Conservation (phyloP, 1,140 invertebrate genomes). For the Leptopilina boulardi region DNA sequence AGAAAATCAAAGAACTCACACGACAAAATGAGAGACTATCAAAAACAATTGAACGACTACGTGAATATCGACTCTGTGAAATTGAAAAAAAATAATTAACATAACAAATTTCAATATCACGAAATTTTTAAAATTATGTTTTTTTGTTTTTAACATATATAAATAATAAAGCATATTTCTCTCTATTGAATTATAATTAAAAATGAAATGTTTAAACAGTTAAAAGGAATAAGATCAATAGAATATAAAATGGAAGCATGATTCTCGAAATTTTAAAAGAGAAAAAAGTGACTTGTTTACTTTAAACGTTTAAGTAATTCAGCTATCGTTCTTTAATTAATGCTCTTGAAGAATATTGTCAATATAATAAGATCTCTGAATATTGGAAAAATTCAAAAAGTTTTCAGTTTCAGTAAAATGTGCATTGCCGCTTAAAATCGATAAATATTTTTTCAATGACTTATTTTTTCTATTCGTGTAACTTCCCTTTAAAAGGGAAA, state of each 20-base stretch:
- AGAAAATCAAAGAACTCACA: slow-evolving; percentile 46
- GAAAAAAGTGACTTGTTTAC: neutral
- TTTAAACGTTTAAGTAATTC: neutral
- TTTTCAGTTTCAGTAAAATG: too few species aligned
- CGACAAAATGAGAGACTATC: slow-evolving; percentile 55
- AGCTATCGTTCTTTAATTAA: too few species aligned
- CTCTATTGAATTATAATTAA: neutral
- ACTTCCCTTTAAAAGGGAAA: too few species aligned
- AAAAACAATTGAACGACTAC: slow-evolving; percentile 48
- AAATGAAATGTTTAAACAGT: neutral
- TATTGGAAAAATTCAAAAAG: too few species aligned
- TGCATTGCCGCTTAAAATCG: too few species aligned
- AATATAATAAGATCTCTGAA: too few species aligned
- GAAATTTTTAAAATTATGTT: too few species aligned
- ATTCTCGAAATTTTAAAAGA: neutral
- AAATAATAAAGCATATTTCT: too few species aligned
- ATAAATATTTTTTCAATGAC: too few species aligned
- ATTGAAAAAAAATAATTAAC: neutral
- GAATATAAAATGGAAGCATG: neutral
- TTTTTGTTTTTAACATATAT: too few species aligned
- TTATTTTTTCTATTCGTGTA: too few species aligned
- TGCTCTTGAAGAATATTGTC: too few species aligned
- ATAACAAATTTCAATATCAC: neutral
- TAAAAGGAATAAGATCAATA: neutral
- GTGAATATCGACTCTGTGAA: slow-evolving; percentile 47